Base-by-base conservation (phyloP, 2,888 invertebrate genomes). In the Ephialtes manifestator region DNA sequence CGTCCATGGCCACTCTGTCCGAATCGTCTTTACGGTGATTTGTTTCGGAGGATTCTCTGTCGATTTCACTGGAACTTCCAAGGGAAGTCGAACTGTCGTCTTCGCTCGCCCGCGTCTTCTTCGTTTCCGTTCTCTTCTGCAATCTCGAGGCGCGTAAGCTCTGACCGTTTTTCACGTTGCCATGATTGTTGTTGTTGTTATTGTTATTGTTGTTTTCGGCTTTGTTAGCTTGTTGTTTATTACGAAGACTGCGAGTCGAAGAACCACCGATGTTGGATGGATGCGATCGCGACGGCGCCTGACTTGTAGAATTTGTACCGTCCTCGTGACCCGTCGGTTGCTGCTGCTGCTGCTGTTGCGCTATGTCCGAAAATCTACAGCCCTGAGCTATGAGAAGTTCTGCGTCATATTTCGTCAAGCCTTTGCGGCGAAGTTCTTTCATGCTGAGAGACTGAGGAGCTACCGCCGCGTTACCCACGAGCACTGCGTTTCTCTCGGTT, bases 351-450 rank as follows among this genome's bases (percentile, higher is more conserved):
- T 68, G 82, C 48, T 92, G 91, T 55, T 92, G 93, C 46, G 92
- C 95, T 70, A 96, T 95, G 93, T 97, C 97, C 72, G 96, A 96
- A 93, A 97, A 96, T 86, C 95, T 96, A 92, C 97, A 97, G 46
- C 97, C 97, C 92, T 97, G 97, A 53, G 97, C 98, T 93, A 98
- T 97, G 88, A 98, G 95, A 92, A 98, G 95, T 93, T 98, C 98
- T 10, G 98, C 98, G 94, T 98, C 98, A 94, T 98, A 98, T 92
- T 97, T 97, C 15, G 98, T 98, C 92, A 98, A 95, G 46, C 98
- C 98, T 93, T 97, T 97, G 89, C 97, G 97, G 84, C 97, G 96
- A 94, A 98, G 94, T 94, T 98, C 98, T 91, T 97, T 97, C 95
- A 98, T 97, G 91, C 97, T 97, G 68, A 97, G 94, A 18, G 94